Evolutionary conservation across 2,888 invertebrate species (phyloP).

Genomic region (Tachystola acroxantha): DNA sequence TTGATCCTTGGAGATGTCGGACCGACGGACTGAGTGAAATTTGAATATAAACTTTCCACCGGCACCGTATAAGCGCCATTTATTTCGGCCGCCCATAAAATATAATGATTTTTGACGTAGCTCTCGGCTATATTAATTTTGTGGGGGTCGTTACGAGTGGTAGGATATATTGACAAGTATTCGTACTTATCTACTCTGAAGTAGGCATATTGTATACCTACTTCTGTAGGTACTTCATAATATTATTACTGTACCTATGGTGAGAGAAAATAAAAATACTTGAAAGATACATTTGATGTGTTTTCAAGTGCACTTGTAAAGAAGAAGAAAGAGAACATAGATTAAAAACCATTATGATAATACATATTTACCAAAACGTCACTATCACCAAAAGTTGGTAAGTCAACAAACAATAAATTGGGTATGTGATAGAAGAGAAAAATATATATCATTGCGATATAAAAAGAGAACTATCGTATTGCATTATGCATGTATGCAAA

Average conservation of each 20-base stretch:
- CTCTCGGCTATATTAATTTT: constrained; percentile 66
- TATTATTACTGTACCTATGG: too few species aligned
- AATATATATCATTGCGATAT: neutral
- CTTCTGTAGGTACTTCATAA: too few species aligned
- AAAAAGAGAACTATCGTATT: neutral
- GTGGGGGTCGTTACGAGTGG: constrained; percentile 45
- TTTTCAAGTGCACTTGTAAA: too few species aligned
- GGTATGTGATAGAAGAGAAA: neutral
- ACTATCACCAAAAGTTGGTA: too few species aligned
- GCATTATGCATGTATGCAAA: constrained; percentile 1
- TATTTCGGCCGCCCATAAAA: constrained; percentile 73
- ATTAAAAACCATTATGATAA: too few species aligned
- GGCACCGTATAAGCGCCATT: constrained; percentile 70
- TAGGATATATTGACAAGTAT: constrained; percentile 57
- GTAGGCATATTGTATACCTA: too few species aligned
- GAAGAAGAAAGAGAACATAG: too few species aligned
- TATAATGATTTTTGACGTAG: constrained; percentile 76
- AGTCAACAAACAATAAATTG: too few species aligned
- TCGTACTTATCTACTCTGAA: constrained; percentile 7
- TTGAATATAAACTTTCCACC: constrained; percentile 75
- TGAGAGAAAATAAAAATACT: too few species aligned
- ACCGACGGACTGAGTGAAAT: constrained; percentile 68
- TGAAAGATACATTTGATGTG: too few species aligned
- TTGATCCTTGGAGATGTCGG: constrained; percentile 75
- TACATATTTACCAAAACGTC: too few species aligned